phyloP scores from a whole-genome alignment of 2,113 vertebrate species.

The Cygnus buccinator region DNA sequence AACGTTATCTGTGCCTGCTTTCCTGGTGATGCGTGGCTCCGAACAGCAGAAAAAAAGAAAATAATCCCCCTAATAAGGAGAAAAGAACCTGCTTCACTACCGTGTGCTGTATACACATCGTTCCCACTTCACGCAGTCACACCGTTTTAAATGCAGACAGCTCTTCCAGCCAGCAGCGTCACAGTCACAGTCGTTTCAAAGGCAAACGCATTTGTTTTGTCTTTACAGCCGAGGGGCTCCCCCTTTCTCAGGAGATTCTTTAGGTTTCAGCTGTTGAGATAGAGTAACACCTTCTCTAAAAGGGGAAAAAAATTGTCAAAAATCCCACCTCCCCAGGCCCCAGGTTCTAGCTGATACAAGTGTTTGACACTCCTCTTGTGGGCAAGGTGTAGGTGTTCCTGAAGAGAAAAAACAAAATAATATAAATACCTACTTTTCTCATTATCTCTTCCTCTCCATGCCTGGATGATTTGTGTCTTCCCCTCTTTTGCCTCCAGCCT shows the following conservation, averaged over 20 bases:
- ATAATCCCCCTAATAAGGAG: neutral
- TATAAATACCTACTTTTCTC: neutral
- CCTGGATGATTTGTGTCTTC: neutral
- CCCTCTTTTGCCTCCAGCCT: neutral
- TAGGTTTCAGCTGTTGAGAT: neutral
- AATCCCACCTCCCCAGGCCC: neutral
- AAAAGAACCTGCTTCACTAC: neutral
- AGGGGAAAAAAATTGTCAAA: neutral
- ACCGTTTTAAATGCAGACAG: slow-evolving; percentile 8
- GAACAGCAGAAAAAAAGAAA: accelerated
- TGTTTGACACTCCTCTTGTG: neutral
- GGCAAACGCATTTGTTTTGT: slow-evolving; percentile 30
- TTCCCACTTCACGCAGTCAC: neutral
- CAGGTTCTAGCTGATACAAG: neutral
- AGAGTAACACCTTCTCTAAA: neutral
- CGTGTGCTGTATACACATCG: neutral
- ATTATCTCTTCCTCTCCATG: neutral
- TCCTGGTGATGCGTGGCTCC: neutral
- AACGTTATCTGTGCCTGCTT: neutral
- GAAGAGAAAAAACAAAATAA: neutral
- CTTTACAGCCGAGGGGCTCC: slow-evolving; percentile 12
- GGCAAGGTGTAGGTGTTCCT: neutral
- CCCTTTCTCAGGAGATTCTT: slow-evolving; percentile 6
- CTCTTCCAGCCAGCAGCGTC: neutral
- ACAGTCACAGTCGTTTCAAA: neutral